Base-by-base conservation (phyloP, 1,140 invertebrate genomes). In the Drosophila serrata region DNA sequence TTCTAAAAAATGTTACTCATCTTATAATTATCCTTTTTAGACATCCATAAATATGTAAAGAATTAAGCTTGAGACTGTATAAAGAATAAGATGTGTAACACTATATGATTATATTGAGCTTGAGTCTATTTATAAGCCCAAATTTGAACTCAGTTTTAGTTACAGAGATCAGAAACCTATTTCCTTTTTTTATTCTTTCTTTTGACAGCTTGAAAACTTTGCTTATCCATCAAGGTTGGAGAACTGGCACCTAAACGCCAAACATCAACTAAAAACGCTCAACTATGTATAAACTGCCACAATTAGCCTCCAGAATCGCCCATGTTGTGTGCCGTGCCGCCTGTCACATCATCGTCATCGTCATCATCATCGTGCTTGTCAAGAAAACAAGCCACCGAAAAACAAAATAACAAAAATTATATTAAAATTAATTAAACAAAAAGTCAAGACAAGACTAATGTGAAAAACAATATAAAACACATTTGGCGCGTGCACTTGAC, bases 381-480 rank as follows among this genome's bases (percentile, higher is more conserved):
- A 72, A 73, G 62, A 42, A 58, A 59, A 49, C 65, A 59, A 58
- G 53, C 43, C 51, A 59, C 42, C 43, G 43, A 19, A 59, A 57
- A 24, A n/a, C n/a, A 72, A 48, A 49, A 19, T 37, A 57, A 69
- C 68, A 49, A 49, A 49, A 72, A 49, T 72, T 40, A 31, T 73
- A 73, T 73, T 73, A 59, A 73, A 73, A 73, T 73, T 73, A 73
- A 73, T 73, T 73, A 73, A 73, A 73, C 67, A 73, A 73, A 70
- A 73, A 72, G 69, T 58, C 45, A 24, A 33, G 53, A 72, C 69
- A 56, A 33, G 53, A 59, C 69, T 72, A 49, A 72, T 73, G 69
- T 73, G 22, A 59, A 59, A 73, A 72, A 73, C 67, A 73, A 59
- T 73, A 73, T 73, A 72, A 73, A 73, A 73, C 67, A 73, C 69